A percentile compares a stretch with the other conserved stretches of the same genome.
Conservation (phyloP, 2,113 vertebrate species). For the Coptodon rendalli region DNA sequence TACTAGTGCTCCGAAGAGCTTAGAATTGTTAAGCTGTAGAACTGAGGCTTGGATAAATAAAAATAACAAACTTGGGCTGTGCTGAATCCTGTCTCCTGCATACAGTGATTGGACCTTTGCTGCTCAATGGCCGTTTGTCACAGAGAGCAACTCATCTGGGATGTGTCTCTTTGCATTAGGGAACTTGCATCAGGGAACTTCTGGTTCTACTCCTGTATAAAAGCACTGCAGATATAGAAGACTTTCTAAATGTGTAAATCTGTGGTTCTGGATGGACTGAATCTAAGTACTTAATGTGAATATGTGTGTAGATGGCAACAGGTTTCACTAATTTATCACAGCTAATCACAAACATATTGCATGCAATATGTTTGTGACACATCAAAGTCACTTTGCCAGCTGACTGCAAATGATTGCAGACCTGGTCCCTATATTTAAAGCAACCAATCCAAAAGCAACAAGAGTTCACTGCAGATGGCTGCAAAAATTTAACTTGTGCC, state of each 20-base stretch:
- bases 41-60: background rate
- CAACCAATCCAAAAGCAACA: background rate
- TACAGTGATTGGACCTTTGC: background rate
- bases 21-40: background rate
- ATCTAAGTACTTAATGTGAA: background rate
- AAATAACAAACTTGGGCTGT: background rate
- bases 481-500: background rate
- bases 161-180: background rate
- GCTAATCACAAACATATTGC: background rate
- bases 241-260: background rate
- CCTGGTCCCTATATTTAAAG: background rate
- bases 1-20: accelerated
- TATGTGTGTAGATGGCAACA: background rate
- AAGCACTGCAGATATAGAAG: background rate
- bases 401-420: background rate
- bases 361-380: background rate
- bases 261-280: background rate
- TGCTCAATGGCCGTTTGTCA: background rate
- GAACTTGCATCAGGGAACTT: background rate
- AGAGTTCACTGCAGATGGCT: accelerated
- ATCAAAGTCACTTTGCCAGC: background rate
- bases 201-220: background rate
- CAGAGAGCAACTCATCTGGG: background rate
- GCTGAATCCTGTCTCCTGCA: background rate
- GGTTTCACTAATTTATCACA: background rate